phyloP scores from a whole-genome alignment of 2,888 invertebrate species.

The Drosophila nr. perissopoda region DNA sequence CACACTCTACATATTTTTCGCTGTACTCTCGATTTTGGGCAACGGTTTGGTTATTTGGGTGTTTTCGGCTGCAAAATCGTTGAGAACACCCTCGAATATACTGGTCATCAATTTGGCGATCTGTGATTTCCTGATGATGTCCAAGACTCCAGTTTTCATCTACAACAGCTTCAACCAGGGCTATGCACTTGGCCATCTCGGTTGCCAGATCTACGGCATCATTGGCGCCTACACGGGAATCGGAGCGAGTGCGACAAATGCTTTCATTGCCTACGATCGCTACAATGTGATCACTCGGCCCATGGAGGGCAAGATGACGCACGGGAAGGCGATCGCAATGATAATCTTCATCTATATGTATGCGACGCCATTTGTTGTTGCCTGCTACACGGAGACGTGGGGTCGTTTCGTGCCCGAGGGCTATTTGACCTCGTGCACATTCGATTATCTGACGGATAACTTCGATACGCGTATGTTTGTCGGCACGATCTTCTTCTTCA shows the following conservation, averaged over 20 bases:
- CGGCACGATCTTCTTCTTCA: constrained; percentile 90
- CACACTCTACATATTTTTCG: constrained; percentile 91
- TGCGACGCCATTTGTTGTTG: constrained; percentile 91
- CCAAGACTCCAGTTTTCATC: constrained; percentile 90
- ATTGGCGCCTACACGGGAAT: constrained; percentile 93
- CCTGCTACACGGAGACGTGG: constrained; percentile 93
- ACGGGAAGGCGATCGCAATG: constrained; percentile 92
- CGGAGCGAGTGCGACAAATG: constrained; percentile 92
- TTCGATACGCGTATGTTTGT: constrained; percentile 92
- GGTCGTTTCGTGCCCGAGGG: constrained; percentile 95
- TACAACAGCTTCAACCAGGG: constrained; percentile 91
- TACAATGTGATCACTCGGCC: constrained; percentile 92
- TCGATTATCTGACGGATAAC: constrained; percentile 92
- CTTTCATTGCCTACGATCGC: constrained; percentile 94
- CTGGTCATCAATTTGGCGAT: constrained; percentile 93
- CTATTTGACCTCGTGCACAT: constrained; percentile 93
- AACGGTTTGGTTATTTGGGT: constrained; percentile 95
- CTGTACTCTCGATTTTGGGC: constrained; percentile 90
- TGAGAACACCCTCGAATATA: constrained; percentile 90
- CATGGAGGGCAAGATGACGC: constrained; percentile 92
- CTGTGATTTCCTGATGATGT: constrained; percentile 95
- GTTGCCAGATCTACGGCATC: constrained; percentile 91
- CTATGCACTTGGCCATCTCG: constrained; percentile 90
- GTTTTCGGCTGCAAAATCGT: constrained; percentile 86
- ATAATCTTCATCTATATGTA: constrained; percentile 91